phyloP scores from a whole-genome alignment of 2,797 vertebrate species.

The Myotis daubentonii region DNA sequence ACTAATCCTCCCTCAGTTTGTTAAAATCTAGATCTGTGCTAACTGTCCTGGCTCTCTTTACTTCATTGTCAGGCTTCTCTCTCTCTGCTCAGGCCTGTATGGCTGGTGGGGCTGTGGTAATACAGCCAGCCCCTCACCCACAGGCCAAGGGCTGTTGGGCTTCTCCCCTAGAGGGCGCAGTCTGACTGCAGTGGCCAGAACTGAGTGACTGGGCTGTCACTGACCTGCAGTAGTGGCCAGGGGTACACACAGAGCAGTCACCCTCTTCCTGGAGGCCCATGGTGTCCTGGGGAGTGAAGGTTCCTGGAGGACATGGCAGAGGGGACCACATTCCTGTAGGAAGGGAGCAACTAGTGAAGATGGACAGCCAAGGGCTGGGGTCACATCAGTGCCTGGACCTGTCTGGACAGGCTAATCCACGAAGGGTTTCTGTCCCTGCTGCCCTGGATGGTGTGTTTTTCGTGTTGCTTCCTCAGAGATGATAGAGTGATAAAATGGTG shows the following conservation, averaged over 20 bases:
- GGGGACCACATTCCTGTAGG: slow-evolving; percentile 89
- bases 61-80: background rate
- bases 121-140: background rate
- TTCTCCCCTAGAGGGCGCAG: background rate
- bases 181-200: background rate
- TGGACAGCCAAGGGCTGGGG: background rate
- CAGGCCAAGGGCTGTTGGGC: background rate
- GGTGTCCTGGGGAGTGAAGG: slow-evolving; percentile 87
- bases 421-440: background rate
- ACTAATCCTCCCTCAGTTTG: background rate
- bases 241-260: slow-evolving; percentile 91
- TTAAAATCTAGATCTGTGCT: background rate
- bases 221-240: slow-evolving; percentile 94
- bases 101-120: background rate
- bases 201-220: background rate
- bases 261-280: slow-evolving; percentile 88
- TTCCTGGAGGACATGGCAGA: slow-evolving; percentile 91
- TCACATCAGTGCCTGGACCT: too few species aligned
- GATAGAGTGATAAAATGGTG: background rate
- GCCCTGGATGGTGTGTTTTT: background rate
- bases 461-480: background rate
- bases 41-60: background rate
- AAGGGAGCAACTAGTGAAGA: background rate
- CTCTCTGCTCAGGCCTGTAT: background rate
- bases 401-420: background rate